These are phyloP conservation scores for Meda fulgida DNA, from an alignment of 2,797 vertebrate genomes.

Conservation along the genomic window DNA sequence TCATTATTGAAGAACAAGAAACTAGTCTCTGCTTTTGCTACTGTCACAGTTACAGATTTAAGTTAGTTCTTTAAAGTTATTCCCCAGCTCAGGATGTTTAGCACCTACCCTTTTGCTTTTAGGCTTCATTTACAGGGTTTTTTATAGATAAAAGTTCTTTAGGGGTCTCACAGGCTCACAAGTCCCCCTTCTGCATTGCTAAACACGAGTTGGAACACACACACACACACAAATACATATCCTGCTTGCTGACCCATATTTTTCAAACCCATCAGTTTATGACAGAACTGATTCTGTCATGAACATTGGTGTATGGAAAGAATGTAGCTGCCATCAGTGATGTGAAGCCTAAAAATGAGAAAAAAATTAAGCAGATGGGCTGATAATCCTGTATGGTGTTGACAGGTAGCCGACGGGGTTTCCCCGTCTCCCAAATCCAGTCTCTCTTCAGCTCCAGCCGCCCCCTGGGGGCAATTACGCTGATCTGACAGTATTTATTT, in stretches of 20 bases:
- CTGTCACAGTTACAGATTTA: neutral
- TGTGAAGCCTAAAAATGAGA: slow-evolving; percentile 46
- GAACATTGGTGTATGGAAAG: slow-evolving; percentile 32
- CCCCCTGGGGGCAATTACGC: slow-evolving; percentile 46
- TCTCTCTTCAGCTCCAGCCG: neutral
- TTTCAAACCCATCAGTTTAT: slow-evolving; percentile 28
- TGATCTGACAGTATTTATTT: slow-evolving; percentile 61
- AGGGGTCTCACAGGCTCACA: neutral
- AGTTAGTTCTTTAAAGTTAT: neutral
- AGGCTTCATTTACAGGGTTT: neutral
- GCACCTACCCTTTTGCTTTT: neutral
- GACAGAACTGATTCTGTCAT: slow-evolving; percentile 13
- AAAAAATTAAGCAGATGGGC: slow-evolving; percentile 29
- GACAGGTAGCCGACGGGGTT: slow-evolving; percentile 52
- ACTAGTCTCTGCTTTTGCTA: neutral
- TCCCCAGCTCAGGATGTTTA: neutral
- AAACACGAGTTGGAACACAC: slow-evolving; percentile 26
- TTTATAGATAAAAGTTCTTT: neutral
- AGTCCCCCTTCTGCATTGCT: neutral
- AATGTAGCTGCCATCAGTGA: slow-evolving; percentile 57
- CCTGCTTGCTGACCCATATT: neutral
- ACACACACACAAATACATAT: neutral
- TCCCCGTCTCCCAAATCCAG: slow-evolving; percentile 9
- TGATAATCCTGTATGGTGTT: slow-evolving; percentile 54
- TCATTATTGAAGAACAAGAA: neutral